Evolutionary conservation across 1,140 invertebrate genomes (phyloP).

Genomic region (Episyrphus balteatus): DNA sequence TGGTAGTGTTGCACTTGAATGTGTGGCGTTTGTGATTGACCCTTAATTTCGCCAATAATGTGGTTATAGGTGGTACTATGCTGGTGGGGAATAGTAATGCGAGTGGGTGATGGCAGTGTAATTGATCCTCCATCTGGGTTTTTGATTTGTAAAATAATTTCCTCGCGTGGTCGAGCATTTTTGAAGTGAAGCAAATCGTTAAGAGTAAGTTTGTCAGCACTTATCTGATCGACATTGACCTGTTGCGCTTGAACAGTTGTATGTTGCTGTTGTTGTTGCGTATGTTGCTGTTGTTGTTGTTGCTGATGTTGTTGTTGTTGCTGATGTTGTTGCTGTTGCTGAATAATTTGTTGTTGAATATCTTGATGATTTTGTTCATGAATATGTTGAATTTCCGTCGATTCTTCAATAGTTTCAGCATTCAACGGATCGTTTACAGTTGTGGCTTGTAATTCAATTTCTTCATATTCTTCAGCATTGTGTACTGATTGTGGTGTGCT

Average conservation of each 20-base stretch:
- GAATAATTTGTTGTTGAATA: constrained; percentile 20
- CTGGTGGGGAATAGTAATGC: constrained; percentile 9
- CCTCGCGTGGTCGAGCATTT: constrained; percentile 22
- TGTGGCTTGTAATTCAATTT: constrained; percentile 31
- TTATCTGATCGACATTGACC: constrained; percentile 27
- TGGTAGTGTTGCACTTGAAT: constrained; percentile 33
- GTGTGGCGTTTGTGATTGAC: constrained; percentile 17
- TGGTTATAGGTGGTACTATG: constrained; percentile 29
- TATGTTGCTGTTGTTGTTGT: constrained; percentile 7
- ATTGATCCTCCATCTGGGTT: constrained; percentile 28
- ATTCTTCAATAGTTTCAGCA: constrained; percentile 19
- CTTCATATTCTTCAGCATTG: constrained; percentile 27
- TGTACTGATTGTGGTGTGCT: constrained; percentile 26
- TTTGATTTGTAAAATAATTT: constrained; percentile 33
- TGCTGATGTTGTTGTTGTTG: constrained; percentile 9
- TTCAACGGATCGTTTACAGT: constrained; percentile 28
- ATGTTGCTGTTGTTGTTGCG: constrained; percentile 10
- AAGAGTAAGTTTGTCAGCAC: constrained; percentile 27
- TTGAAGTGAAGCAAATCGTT: constrained; percentile 33
- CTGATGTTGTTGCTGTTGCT: constrained; percentile 16
- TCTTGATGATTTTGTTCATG: constrained; percentile 6
- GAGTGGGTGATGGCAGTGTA: constrained; percentile 25
- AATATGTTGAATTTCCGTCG: constrained; percentile 16
- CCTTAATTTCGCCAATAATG: constrained; percentile 32
- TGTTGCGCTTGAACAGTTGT: constrained; percentile 22